Conservation (phyloP, 2,888 invertebrate genomes). For the Agrochola litura region DNA sequence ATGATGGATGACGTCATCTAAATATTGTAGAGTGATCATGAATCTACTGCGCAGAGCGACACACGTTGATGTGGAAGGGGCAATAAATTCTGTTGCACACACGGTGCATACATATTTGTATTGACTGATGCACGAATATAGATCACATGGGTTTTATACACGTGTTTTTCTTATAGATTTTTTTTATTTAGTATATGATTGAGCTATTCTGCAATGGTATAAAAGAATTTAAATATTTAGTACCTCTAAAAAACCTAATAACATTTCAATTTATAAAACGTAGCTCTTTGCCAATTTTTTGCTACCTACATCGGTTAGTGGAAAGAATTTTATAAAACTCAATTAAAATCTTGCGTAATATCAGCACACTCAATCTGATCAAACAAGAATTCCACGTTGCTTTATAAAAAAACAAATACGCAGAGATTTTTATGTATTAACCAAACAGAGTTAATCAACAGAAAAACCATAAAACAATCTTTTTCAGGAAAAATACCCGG, state of each 20-base stretch:
- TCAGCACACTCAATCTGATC: conserved; percentile 11
- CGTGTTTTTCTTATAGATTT: neutral
- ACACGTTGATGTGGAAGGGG: neutral
- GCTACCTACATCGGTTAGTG: neutral
- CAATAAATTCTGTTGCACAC: conserved; percentile 18
- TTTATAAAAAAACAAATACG: conserved; percentile 35
- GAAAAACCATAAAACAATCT: conserved; percentile 20
- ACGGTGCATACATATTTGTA: conserved; percentile 17
- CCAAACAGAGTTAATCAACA: conserved; percentile 32
- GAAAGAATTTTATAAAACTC: conserved; percentile 19
- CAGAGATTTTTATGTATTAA: conserved; percentile 11
- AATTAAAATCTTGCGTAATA: conserved; percentile 21
- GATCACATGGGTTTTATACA: neutral
- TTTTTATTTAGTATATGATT: neutral
- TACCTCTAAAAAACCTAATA: neutral
- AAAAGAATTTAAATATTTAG: neutral
- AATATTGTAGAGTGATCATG: neutral
- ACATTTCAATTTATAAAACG: neutral
- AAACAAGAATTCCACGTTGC: conserved; percentile 38
- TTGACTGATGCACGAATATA: conserved; percentile 17
- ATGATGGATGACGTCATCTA: neutral
- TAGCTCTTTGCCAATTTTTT: neutral
- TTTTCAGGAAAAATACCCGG: conserved; percentile 36
- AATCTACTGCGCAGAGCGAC: neutral
- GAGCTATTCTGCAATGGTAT: neutral